phyloP scores from a whole-genome alignment of 2,888 invertebrate species.

The Reticulitermes lucifugus region DNA sequence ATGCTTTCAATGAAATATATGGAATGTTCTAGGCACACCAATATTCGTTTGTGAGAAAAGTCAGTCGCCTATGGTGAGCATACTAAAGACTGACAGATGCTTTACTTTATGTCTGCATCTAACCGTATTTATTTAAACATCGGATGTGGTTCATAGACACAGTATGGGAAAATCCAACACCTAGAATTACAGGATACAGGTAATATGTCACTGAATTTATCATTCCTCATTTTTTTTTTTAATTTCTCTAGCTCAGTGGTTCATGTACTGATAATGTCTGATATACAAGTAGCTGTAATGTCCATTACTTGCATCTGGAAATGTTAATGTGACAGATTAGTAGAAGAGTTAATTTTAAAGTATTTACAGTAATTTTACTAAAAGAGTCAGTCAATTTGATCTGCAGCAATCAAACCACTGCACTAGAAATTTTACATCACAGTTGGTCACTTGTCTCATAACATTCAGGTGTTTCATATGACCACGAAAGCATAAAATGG shows the following conservation, averaged over 20 bases:
- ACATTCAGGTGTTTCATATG: neutral
- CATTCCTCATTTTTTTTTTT: neutral
- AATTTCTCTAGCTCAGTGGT: neutral
- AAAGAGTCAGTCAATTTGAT: neutral
- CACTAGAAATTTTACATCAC: neutral
- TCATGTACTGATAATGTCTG: neutral
- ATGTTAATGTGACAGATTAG: neutral
- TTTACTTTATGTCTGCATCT: neutral
- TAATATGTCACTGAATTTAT: neutral
- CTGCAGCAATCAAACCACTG: neutral
- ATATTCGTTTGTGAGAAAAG: constrained; percentile 21
- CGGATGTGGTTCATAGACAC: neutral
- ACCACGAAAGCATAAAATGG: neutral
- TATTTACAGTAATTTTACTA: neutral
- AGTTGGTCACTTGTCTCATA: neutral
- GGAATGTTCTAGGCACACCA: constrained; percentile 32
- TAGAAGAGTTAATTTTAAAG: neutral
- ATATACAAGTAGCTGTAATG: neutral
- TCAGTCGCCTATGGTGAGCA: neutral
- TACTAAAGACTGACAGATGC: neutral
- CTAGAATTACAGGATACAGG: neutral
- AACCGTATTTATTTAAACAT: constrained; percentile 32
- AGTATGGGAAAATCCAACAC: neutral
- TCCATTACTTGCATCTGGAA: neutral
- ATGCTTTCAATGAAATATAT: neutral